Evolutionary conservation across 2,797 vertebrate genomes (phyloP), one percentile per base, ranked within the genome.

Genomic region (Hyperoplus lanceolatus): DNA sequence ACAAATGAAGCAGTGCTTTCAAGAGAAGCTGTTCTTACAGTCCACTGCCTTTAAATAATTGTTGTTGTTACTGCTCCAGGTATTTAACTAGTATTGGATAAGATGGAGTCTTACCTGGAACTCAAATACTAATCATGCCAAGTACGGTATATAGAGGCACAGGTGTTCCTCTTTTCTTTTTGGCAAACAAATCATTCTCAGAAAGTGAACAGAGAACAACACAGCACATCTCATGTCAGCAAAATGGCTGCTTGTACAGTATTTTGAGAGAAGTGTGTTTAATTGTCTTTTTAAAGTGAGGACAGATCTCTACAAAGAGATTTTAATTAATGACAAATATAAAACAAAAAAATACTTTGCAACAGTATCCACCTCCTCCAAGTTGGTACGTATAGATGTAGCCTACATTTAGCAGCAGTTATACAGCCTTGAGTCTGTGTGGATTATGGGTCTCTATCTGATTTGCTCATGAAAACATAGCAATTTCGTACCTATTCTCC

Each of bases 211-310:
- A 16, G 5, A 39, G 15, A 36, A n/a, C 41, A 54, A 3, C 45
- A 9, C 21, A 51, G 51, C 36, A 51, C 8, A 38, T 49, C 16
- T 58, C 14, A 53, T 49, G n/a, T 46, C n/a, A 48, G 39, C n/a
- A 57, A 60, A 50, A 42, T 6, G 29, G 69, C 42, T 67, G n/a
- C 7, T 53, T 64, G 12, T 56, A 46, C 10, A 62, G n/a, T 13
- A 41, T 64, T 8, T 48, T 36, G 49, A 56, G 11, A 0, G 59
- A 59, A 5, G 8, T 67, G 5, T 16, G 0, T 55, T 62, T 59
- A 39, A 12, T 57, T 2, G 16, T 15, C n/a, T 43, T 36, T 36
- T 55, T 2, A 36, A 3, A 43, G 3, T 46, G 42, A 55, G 46
- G 43, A 8, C 29, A n/a, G 16, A 50, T 18, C 2, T 45, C 8